Evolutionary conservation across 2,888 invertebrate species (phyloP), one percentile per base, ranked within the genome.

Genomic region (Lydus trimaculatus): DNA sequence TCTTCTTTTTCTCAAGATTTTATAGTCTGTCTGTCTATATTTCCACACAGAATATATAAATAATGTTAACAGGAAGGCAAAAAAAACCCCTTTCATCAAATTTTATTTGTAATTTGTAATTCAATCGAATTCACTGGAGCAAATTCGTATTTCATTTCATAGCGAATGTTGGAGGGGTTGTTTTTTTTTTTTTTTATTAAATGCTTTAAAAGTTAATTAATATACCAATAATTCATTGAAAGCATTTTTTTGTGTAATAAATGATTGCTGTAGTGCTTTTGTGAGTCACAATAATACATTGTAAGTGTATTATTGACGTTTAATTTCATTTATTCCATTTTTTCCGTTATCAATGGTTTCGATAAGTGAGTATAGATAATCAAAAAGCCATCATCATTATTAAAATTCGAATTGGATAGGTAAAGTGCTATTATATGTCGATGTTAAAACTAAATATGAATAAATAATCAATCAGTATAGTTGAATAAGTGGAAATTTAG

Each of bases 1-100:
- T 28, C 28, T 28, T 4, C 28, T 28, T 4, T 15, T 31, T 61
- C 64, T 31, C 61, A 61, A 68, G 58, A 58, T 61, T 48, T 61
- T 61, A 33, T 63, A 43, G 3, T 25, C 8, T 56, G 56, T 56
- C 25, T 56, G 56, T 56, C 25, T 23, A 56, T 23, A 56, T 48
- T 20, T 48, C 20, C n/a, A 4, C 17, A 43, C 17, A 17, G 6
- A 43, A 43, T 43, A 6, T 17, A 17, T 7, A 43, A 0, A 43
- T 17, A 43, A 13, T 33, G 33, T 3, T 43, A n/a, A 43, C 43
- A 43, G 36, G 1, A 7, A 13, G 13, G 5, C 4, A 20, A 48
- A 56, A 25, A 23, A 56, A 13, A 56, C 5, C 48, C 6, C n/a
- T 48, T 48, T 48, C 2, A 20, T 43, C 48, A 13, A 13, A 8